Evolutionary conservation across 2,888 invertebrate species (phyloP).

Genomic region (Nowickia ferox): DNA sequence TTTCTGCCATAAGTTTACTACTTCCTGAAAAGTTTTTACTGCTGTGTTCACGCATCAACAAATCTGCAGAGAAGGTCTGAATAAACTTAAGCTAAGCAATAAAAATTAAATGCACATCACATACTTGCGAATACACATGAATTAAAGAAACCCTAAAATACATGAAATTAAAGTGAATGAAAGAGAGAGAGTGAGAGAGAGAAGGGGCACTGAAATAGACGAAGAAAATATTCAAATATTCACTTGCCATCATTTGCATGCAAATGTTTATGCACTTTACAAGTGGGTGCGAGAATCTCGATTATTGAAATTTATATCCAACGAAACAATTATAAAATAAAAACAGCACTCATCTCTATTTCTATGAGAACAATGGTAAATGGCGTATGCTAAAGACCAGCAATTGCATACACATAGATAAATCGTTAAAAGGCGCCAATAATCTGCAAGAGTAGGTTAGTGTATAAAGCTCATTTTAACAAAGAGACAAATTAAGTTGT

Average conservation of each 20-base stretch:
- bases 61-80: not conserved
- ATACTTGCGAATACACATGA: not conserved
- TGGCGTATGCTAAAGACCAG: constrained; percentile 25
- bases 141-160: not conserved
- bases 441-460: constrained; percentile 61
- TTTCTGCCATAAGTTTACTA: no score
- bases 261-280: constrained; percentile 52
- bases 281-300: constrained; percentile 67
- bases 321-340: constrained; percentile 20
- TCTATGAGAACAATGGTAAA: constrained; percentile 43
- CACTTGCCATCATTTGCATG: constrained; percentile 24
- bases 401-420: constrained; percentile 48
- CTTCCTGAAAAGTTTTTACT: no score
- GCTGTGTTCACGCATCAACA: no score
- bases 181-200: no score
- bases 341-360: constrained; percentile 42
- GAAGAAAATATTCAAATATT: not conserved
- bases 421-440: constrained; percentile 63
- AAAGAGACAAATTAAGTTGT: constrained; percentile 14
- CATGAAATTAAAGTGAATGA: not conserved
- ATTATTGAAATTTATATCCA: constrained; percentile 52
- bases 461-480: constrained; percentile 28
- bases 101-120: constrained; percentile 35
- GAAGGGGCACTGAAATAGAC: not conserved
- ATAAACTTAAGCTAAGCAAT: constrained; percentile 29